These are phyloP conservation scores for Acanthis flammea DNA, from an alignment of 2,797 vertebrate genomes.

Conservation along the genomic window DNA sequence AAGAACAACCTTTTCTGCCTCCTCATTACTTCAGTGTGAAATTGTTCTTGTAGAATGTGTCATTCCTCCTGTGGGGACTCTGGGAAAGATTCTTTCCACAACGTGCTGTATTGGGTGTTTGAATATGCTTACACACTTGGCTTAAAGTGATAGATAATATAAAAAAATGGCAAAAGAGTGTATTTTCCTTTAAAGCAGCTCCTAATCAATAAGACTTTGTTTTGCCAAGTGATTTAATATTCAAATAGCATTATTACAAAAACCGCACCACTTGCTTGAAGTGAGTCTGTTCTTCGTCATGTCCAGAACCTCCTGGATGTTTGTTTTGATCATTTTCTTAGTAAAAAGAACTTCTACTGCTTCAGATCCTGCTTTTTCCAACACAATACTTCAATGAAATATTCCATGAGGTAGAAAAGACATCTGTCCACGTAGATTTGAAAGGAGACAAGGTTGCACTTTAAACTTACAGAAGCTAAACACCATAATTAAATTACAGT, in stretches of 20 bases:
- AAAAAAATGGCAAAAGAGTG: neutral
- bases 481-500: slow-evolving; percentile 10
- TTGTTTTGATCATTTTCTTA: neutral
- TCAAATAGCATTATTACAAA: neutral
- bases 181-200: neutral
- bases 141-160: neutral
- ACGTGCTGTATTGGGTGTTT: neutral
- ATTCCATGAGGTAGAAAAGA: neutral
- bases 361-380: neutral
- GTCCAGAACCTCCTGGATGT: neutral
- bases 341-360: neutral
- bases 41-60: neutral
- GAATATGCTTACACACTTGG: neutral
- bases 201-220: neutral
- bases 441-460: neutral
- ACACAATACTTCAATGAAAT: neutral
- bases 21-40: neutral
- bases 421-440: neutral
- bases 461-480: neutral
- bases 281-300: neutral
- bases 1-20: neutral
- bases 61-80: neutral
- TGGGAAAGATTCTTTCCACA: neutral
- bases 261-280: neutral
- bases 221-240: neutral